These are phyloP conservation scores for Chloroclysta siterata DNA, from an alignment of 2,888 invertebrate genomes.

Conservation along the genomic window DNA sequence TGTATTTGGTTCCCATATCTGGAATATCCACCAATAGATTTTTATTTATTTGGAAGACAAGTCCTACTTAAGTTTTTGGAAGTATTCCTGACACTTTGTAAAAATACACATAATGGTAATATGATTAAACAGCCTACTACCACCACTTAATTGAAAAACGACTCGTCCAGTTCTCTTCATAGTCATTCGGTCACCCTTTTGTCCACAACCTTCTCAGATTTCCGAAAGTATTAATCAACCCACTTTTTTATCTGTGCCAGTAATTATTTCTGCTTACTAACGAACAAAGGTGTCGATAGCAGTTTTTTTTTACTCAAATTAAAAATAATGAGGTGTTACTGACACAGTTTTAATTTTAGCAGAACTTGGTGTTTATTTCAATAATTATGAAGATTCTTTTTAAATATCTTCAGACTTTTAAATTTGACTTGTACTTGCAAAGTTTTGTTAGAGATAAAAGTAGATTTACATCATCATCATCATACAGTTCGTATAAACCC, in stretches of 20 bases:
- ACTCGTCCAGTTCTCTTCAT: conserved; percentile 28
- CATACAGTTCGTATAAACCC: too few species aligned
- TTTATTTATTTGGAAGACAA: too few species aligned
- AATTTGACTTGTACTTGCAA: neutral
- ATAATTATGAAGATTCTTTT: conserved; percentile 20
- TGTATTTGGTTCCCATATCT: too few species aligned
- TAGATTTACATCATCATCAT: too few species aligned
- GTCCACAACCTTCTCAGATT: conserved; percentile 78
- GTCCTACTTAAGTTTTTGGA: too few species aligned
- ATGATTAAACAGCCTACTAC: too few species aligned
- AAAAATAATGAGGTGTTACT: conserved; percentile 67
- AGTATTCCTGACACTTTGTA: too few species aligned
- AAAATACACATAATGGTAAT: too few species aligned
- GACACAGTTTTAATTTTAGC: conserved; percentile 24
- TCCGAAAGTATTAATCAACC: conserved; percentile 71
- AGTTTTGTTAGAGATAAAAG: neutral
- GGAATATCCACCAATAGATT: too few species aligned
- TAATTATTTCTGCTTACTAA: conserved; percentile 76
- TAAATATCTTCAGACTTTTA: conserved; percentile 7
- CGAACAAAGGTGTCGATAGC: conserved; percentile 75
- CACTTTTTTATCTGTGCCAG: conserved; percentile 64
- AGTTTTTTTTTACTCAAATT: conserved; percentile 59
- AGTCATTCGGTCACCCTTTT: conserved; percentile 56
- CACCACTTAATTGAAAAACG: neutral
- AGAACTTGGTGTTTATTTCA: conserved; percentile 23